Evolutionary conservation across 1,140 invertebrate genomes (phyloP), one percentile per base, ranked within the genome.

Genomic region (Pseudomyrmex concolor): DNA sequence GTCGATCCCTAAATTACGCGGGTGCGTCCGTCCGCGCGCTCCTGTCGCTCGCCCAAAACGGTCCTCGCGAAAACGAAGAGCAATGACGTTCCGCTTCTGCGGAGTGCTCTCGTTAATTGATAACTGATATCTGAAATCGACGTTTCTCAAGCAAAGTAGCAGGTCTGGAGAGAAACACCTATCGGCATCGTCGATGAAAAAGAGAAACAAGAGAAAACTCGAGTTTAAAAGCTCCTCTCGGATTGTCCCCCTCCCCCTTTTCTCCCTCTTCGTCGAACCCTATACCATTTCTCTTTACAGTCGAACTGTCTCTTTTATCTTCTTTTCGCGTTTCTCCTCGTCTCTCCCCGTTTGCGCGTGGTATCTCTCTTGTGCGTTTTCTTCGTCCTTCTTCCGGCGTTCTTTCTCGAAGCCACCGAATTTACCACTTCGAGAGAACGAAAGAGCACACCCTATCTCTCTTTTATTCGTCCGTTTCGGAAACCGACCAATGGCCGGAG

Each of bases 71-170:
- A 78, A 89, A 89, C 89, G 85, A 88, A 87, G 87, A 85, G 51
- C 88, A 86, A 91, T 90, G 83, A 34, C 85, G 78, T 90, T 85
- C 86, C 84, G 84, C 83, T 15, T 83, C 87, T 91, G 91, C 89
- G 87, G 90, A 90, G 74, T 89, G 84, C 88, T 82, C 88, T 90
- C 89, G 90, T 92, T 92, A 93, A 93, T 93, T 93, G 92, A 93
- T 93, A 93, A 93, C 85, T 84, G 91, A 92, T 93, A 93, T 93
- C 91, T 91, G 82, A 68, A 45, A 92, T 93, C 92, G 78, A 89
- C 82, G 63, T 86, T 87, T 85, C 84, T 78, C 64, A 34, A 43
- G 57, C 45, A n/a, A 74, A 59, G n/a, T 55, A 10, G 45, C 10
- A 78, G 1, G 48, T 59, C 34, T 19, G 13, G 10, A 3, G 15